A percentile compares a stretch with the other conserved stretches of the same genome.
Conservation (phyloP, 2,797 vertebrate species). For the Dicrostonyx torquatus region DNA sequence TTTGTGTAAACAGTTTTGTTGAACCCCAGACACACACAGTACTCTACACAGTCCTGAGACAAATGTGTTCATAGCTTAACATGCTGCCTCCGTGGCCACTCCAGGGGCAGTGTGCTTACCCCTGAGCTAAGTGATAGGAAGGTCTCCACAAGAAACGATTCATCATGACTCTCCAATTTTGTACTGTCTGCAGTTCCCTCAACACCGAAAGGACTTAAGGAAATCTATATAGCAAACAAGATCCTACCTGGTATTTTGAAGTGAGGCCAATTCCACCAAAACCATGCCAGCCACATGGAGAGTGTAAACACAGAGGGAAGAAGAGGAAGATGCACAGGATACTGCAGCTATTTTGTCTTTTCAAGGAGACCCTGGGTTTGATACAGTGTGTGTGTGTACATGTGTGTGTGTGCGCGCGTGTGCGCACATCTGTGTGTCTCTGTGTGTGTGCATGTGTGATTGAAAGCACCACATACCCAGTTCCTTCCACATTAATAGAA, state of each 20-base stretch:
- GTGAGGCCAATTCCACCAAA: not conserved
- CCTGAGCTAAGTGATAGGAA: not conserved
- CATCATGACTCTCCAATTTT: not conserved
- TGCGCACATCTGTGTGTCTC: not conserved
- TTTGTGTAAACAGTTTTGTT: slow-evolving; percentile 32
- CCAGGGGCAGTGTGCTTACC: not conserved
- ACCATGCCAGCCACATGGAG: not conserved
- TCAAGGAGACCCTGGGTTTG: slow-evolving; percentile 59
- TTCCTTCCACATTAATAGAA: slow-evolving; percentile 68
- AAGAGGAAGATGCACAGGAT: not conserved
- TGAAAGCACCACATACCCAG: not conserved
- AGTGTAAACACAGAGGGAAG: not conserved
- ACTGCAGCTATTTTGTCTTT: slow-evolving; percentile 20
- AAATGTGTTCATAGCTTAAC: not conserved
- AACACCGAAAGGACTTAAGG: not conserved
- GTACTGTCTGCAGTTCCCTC: not conserved
- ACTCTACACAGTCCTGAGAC: not conserved
- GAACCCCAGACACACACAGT: not conserved
- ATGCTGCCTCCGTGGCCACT: not conserved
- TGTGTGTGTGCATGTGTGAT: not conserved
- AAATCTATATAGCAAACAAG: not conserved
- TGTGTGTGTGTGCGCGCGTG: no score
- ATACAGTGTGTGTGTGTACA: not conserved
- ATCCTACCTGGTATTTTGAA: not conserved
- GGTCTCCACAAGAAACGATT: not conserved